Percentiles rank a stretch among this genome's conserved stretches.
These are phyloP conservation scores for Brienomyrus brachyistius DNA, from an alignment of 2,113 vertebrate genomes.

Conservation along the genomic window DNA sequence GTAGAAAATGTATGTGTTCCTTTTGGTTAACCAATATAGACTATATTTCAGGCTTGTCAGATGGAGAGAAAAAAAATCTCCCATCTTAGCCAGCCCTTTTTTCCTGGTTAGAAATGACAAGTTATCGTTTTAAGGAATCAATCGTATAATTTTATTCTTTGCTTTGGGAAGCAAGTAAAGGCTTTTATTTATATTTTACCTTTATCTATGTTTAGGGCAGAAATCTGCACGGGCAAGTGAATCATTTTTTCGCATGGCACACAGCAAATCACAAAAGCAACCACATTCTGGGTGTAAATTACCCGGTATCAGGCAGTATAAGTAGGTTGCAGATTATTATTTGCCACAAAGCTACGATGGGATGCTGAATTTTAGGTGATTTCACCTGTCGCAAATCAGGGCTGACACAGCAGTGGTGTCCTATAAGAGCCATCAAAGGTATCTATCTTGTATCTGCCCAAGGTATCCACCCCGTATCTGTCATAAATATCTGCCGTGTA, in stretches of 20 bases:
- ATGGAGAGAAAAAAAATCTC: constrained; percentile 70
- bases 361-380: neutral
- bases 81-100: constrained; percentile 43
- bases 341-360: neutral
- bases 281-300: neutral
- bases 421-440: neutral
- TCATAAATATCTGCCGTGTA: neutral
- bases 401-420: neutral
- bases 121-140: constrained; percentile 61
- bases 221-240: neutral
- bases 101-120: constrained; percentile 57
- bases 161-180: constrained; percentile 38
- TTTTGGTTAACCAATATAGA: constrained; percentile 98
- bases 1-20: constrained; percentile 97
- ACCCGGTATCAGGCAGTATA: neutral
- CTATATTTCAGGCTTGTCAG: constrained; percentile 90
- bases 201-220: neutral
- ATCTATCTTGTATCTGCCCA: neutral
- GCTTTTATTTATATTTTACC: constrained; percentile 39
- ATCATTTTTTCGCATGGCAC: neutral
- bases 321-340: neutral
- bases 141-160: constrained; percentile 53
- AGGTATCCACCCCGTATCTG: neutral
- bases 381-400: neutral
- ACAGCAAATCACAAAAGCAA: neutral